These are phyloP conservation scores for Philonicus albiceps DNA, from an alignment of 2,888 invertebrate species.

Conservation along the genomic window DNA sequence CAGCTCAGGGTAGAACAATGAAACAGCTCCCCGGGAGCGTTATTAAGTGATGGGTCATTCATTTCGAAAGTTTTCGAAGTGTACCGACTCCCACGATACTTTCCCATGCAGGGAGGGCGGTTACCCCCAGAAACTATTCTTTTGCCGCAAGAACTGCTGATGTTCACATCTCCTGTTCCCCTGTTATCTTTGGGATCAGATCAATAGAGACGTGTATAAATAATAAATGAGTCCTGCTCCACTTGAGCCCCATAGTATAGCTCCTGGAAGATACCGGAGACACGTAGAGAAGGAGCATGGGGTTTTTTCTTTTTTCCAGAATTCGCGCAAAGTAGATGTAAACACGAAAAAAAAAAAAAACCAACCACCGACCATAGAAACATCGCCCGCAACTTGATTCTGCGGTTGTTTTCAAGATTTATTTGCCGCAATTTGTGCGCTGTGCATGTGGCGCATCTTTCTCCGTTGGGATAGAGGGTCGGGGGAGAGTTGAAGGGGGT, in stretches of 20 bases:
- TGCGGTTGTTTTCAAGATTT: slow-evolving; percentile 6
- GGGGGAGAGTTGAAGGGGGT: no score
- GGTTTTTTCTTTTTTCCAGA: no score
- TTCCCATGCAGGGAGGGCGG: slow-evolving; percentile 7
- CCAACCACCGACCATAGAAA: neutral
- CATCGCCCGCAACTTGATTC: neutral
- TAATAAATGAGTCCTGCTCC: neutral
- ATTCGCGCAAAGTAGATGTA: neutral
- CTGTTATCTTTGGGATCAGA: neutral
- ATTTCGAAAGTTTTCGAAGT: slow-evolving; percentile 43
- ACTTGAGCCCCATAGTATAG: neutral
- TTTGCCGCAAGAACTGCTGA: neutral
- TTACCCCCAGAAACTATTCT: neutral
- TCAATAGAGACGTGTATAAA: slow-evolving; percentile 24
- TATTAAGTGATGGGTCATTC: slow-evolving; percentile 46
- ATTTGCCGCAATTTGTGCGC: neutral
- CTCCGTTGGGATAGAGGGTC: neutral
- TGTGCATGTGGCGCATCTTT: neutral
- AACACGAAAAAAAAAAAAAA: slow-evolving; percentile 1
- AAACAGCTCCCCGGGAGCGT: slow-evolving; percentile 34
- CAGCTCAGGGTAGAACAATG: slow-evolving; percentile 26
- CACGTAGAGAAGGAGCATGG: neutral
- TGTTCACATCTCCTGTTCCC: neutral
- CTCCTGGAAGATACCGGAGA: neutral
- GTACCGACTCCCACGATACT: slow-evolving; percentile 22